phyloP scores from a whole-genome alignment of 1,140 invertebrate species.

The Aphelenchoides avenae region DNA sequence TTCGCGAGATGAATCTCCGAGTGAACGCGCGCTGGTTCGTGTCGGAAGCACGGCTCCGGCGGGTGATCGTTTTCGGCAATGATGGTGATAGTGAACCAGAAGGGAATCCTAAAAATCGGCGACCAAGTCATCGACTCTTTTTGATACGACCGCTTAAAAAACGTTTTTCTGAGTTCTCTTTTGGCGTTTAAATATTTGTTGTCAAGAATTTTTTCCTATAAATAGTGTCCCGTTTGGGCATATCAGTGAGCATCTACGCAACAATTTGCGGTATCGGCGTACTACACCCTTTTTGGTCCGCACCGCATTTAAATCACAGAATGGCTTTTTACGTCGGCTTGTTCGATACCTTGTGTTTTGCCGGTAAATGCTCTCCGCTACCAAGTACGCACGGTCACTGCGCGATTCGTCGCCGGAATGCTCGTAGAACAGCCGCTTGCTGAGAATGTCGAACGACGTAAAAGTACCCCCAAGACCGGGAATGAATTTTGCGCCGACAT shows the following conservation, averaged over 20 bases:
- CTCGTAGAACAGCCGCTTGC: slow-evolving; percentile 43
- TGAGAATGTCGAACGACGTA: slow-evolving; percentile 47
- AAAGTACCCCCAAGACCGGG: slow-evolving; percentile 44
- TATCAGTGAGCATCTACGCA: no score
- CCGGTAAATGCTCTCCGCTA: slow-evolving; percentile 41
- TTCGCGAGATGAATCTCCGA: slow-evolving; percentile 34
- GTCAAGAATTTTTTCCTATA: no score
- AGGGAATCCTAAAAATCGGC: no score
- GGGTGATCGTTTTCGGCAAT: slow-evolving; percentile 49
- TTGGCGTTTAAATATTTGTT: no score
- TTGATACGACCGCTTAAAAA: no score
- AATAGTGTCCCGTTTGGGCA: no score
- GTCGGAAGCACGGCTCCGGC: slow-evolving; percentile 30
- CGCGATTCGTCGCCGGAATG: slow-evolving; percentile 49
- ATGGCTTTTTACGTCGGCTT: slow-evolving; percentile 25
- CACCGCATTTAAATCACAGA: no score
- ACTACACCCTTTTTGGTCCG: no score
- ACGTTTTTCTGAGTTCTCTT: no score
- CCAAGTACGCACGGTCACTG: slow-evolving; percentile 35
- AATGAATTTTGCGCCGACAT: slow-evolving; percentile 9
- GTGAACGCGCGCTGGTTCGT: slow-evolving; percentile 1
- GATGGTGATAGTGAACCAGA: slow-evolving; percentile 50
- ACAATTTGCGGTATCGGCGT: no score
- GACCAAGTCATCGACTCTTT: no score
- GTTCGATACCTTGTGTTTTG: slow-evolving; percentile 16